phyloP scores from a whole-genome alignment of 2,888 invertebrate species.

The Synanthedon andrenaeformis region DNA sequence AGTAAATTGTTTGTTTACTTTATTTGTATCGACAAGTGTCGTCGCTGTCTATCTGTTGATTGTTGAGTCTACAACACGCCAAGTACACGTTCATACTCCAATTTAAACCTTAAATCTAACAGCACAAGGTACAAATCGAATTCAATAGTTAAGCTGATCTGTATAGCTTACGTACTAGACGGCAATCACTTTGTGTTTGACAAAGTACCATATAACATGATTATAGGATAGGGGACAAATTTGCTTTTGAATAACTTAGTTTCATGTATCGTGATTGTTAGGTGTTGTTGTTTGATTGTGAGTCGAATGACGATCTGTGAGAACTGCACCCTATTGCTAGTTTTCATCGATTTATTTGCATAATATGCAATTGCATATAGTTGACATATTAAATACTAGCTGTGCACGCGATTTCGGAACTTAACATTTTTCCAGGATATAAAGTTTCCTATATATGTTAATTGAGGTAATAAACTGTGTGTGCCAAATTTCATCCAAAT shows the following conservation, averaged over 20 bases:
- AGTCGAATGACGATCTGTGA: background rate
- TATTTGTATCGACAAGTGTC: slow-evolving; percentile 5
- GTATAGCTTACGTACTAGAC: background rate
- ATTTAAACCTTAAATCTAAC: too few species aligned
- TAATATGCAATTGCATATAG: too few species aligned
- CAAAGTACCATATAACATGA: slow-evolving; percentile 4
- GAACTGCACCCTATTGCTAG: background rate
- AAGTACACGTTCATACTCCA: too few species aligned
- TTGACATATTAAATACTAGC: too few species aligned
- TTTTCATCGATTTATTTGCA: background rate
- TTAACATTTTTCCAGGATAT: too few species aligned
- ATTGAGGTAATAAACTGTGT: too few species aligned
- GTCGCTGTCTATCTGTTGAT: slow-evolving; percentile 7
- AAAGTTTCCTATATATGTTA: too few species aligned
- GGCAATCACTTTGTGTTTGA: background rate
- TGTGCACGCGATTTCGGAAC: too few species aligned
- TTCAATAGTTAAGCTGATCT: background rate
- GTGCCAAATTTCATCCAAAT: too few species aligned
- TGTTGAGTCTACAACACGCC: background rate
- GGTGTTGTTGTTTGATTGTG: slow-evolving; percentile 6
- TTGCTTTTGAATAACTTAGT: slow-evolving; percentile 19
- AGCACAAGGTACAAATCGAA: too few species aligned
- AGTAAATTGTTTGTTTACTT: slow-evolving; percentile 32
- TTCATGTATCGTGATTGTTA: slow-evolving; percentile 21
- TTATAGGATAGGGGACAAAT: slow-evolving; percentile 14